Base-by-base conservation (phyloP, 2,888 invertebrate genomes). In the Machimus atricapillus region DNA sequence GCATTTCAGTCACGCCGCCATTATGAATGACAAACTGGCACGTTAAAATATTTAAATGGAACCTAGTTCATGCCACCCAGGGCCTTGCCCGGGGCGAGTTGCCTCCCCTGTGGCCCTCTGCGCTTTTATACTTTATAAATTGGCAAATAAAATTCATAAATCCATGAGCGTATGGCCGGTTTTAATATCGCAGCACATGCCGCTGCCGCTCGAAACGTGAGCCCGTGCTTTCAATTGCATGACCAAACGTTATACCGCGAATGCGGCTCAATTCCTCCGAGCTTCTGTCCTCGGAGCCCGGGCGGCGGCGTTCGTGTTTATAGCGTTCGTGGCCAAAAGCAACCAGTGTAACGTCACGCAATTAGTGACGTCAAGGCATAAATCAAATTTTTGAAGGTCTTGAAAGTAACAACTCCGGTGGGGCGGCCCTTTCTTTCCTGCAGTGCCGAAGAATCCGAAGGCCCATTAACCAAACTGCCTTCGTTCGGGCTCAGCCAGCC, bases 21-120 rank as follows among this genome's bases (percentile, higher is more conserved):
- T 85, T 85, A 85, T 74, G 74, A 85, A 85, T 85, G 85, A 85
- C 85, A 74, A 85, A 85, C 85, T 85, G 74, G 85, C 85, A 85
- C 85, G 85, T 85, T 85, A 74, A 85, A 85, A 85, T 85, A 85
- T 85, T 85, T 85, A 85, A 85, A 85, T 85, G 52, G 83, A 40
- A 58, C 27, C 85, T 74, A 74, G 85, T 74, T 85, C 82, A 19
- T 82, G 52, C 37, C 34, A 66, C 14, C 27, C 34, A 14, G 76
- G 12, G 76, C 27, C 40, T n/a, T 66, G 82, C 82, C 74, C 82
- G 16, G 46, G 16, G 79, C 19, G 8, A 19, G 46, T 16, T 85
- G 56, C 43, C 85, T n/a, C 19, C 34, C 19, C 37, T 83, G 58
- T 23, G 19, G 43, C 27, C 27, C 46, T 27, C 31, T 56, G 52